Evolutionary conservation across 2,113 vertebrate species (phyloP).

Genomic region (Corydoras sp.): DNA sequence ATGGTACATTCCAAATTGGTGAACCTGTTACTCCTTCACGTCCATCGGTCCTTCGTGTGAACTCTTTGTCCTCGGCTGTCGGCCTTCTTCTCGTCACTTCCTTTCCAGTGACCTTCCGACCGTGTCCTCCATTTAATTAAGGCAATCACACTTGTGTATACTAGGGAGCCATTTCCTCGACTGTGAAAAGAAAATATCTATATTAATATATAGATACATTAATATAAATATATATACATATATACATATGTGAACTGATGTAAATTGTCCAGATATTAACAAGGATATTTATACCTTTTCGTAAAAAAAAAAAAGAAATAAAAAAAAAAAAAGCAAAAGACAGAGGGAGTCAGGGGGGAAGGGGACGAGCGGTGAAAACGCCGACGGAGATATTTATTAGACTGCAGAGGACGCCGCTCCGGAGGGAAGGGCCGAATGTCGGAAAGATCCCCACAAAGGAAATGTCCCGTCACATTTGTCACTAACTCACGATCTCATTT

Average conservation of each 20-base stretch:
- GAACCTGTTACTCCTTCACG: conserved; percentile 56
- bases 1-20: conserved; percentile 77
- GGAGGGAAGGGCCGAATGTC: conserved; percentile 67
- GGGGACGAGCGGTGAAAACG: conserved; percentile 53
- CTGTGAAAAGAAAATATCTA: conserved; percentile 74
- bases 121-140: conserved; percentile 61
- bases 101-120: conserved; percentile 66
- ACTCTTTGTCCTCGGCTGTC: conserved; percentile 68
- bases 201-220: conserved; percentile 73
- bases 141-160: conserved; percentile 69
- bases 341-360: too few relatives aligned
- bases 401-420: conserved; percentile 86
- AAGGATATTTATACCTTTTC: conserved; percentile 74
- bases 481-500: conserved; percentile 88
- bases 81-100: conserved; percentile 55
- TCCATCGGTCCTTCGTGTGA: conserved; percentile 75
- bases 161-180: conserved; percentile 73
- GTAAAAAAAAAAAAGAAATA: conserved; percentile 57
- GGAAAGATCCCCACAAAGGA: conserved; percentile 59
- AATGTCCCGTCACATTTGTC: conserved; percentile 84
- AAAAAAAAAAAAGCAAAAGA: conserved; percentile 34
- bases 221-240: conserved; percentile 61
- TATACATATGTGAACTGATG: conserved; percentile 68
- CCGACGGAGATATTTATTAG: conserved; percentile 55
- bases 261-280: conserved; percentile 72